A percentile compares a stretch with the other conserved stretches of the same genome.
phyloP scores from a whole-genome alignment of 2,888 invertebrate genomes.

The Oithona nana region DNA sequence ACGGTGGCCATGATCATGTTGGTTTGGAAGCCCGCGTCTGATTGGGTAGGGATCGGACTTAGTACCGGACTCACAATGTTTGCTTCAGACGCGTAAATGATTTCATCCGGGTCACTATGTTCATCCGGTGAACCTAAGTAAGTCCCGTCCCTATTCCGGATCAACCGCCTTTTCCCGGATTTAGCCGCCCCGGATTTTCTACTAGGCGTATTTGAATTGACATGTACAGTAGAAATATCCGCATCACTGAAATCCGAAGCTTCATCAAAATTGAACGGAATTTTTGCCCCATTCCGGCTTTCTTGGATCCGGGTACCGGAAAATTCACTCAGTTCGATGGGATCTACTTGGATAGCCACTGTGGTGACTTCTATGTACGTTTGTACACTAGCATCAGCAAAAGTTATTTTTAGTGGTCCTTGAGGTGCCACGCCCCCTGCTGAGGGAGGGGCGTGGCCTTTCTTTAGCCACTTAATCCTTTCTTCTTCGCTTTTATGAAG shows the following conservation, averaged over 20 bases:
- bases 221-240: neutral
- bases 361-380: neutral
- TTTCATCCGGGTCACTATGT: neutral
- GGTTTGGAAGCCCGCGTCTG: slow-evolving; percentile 2
- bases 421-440: neutral
- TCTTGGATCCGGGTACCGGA: too few relatives aligned
- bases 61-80: neutral
- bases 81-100: neutral
- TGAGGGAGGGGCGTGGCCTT: neutral
- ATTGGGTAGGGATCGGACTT: neutral
- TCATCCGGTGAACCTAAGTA: neutral
- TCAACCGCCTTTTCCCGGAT: neutral
- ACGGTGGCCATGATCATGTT: neutral
- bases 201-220: neutral
- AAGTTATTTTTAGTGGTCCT: neutral
- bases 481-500: neutral
- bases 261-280: neutral
- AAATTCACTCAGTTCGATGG: neutral
- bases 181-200: too few relatives aligned
- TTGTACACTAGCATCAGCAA: neutral
- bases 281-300: neutral
- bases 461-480: neutral
- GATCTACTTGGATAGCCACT: slow-evolving; percentile 3
- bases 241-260: neutral
- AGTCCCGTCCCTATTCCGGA: neutral